These are phyloP conservation scores for Micromussa lordhowensis DNA, from an alignment of 92 coral and sea anemone genomes.

Conservation along the genomic window DNA sequence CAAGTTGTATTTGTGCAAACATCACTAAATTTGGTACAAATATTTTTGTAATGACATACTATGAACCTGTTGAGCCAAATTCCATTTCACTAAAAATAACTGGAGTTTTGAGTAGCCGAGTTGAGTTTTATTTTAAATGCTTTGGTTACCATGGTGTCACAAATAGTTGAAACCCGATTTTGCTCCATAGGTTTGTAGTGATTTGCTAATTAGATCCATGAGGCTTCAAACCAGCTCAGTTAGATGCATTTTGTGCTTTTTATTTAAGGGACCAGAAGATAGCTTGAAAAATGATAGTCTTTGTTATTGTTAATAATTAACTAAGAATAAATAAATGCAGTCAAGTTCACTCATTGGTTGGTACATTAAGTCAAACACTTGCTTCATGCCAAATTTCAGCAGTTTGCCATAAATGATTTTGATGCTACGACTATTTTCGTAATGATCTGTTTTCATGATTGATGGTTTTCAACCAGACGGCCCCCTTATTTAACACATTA, in stretches of 20 bases:
- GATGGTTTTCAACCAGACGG: constrained; percentile 18
- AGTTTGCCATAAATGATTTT: constrained; percentile 15
- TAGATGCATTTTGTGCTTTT: constrained; percentile 20
- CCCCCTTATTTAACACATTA: too few species aligned
- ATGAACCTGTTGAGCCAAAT: constrained; percentile 15
- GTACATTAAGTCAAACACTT: not conserved
- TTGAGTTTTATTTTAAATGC: constrained; percentile 9
- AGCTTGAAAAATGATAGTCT: constrained; percentile 5
- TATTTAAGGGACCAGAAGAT: constrained; percentile 16
- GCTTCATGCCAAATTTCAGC: constrained; percentile 27
- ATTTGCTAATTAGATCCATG: constrained; percentile 6
- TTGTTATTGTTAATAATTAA: constrained; percentile 27
- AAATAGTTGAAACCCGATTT: constrained; percentile 36
- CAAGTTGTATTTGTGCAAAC: constrained; percentile 5
- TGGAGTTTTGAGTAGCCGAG: constrained; percentile 23
- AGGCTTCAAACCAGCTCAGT: constrained; percentile 20
- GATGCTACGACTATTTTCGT: constrained; percentile 22
- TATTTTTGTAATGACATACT: constrained; percentile 5
- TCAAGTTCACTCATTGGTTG: not conserved
- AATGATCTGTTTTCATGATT: constrained; percentile 1
- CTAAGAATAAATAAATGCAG: not conserved
- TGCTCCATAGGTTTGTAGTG: constrained; percentile 37
- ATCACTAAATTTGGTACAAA: constrained; percentile 18
- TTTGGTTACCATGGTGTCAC: constrained; percentile 35
- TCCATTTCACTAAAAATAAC: constrained; percentile 37